Percentiles rank a stretch among this genome's conserved stretches.
Conservation (phyloP, 2,113 vertebrate species). For the Stercorarius parasiticus region DNA sequence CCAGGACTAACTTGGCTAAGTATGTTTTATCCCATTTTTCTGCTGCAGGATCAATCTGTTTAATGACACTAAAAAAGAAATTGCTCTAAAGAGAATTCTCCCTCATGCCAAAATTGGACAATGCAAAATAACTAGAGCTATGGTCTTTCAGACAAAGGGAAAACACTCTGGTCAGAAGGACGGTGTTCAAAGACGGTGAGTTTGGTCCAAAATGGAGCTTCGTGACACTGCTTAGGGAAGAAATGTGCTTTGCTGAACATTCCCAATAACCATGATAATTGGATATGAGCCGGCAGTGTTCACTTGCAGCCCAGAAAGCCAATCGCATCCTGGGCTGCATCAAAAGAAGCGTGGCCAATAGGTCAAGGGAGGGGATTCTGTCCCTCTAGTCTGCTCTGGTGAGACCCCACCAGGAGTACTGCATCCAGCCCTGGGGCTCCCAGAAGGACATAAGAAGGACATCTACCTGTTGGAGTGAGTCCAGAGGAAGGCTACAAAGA, state of each 20-base stretch:
- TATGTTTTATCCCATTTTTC: background rate
- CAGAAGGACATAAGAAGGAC: background rate
- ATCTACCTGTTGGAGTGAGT: background rate
- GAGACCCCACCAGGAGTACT: background rate
- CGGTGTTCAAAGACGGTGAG: background rate
- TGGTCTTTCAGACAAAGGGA: background rate
- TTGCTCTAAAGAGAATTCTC: background rate
- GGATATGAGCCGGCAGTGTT: rapidly evolving
- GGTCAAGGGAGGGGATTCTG: background rate
- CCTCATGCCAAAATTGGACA: background rate
- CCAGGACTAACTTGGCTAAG: background rate
- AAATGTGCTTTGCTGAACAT: background rate
- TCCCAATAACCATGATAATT: background rate
- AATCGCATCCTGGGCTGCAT: background rate
- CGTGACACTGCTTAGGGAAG: background rate
- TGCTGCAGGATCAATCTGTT: background rate
- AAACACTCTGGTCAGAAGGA: background rate
- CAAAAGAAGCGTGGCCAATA: background rate
- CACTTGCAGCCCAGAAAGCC: background rate
- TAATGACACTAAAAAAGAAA: background rate
- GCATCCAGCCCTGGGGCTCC: background rate
- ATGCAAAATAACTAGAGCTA: background rate
- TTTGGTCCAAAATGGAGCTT: background rate
- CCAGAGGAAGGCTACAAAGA: background rate
- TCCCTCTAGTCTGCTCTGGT: background rate